Percentiles rank a stretch among this genome's conserved stretches.
phyloP scores from a whole-genome alignment of 2,888 invertebrate genomes.

The Sinentomon sp. region DNA sequence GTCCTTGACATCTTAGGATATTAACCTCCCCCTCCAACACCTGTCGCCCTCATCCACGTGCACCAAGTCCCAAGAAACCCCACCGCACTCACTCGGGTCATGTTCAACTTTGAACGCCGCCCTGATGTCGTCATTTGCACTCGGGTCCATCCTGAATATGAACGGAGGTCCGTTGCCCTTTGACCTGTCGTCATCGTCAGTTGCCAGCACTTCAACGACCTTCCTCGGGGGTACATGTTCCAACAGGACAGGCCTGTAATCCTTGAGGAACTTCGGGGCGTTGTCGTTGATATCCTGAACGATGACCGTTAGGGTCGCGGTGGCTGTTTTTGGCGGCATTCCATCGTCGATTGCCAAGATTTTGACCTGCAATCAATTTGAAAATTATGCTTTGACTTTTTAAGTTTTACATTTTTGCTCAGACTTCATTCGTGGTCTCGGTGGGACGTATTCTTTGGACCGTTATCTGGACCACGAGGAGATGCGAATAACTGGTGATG shows the following conservation, averaged over 20 bases:
- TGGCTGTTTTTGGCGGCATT: conserved; percentile 71
- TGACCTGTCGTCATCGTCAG: conserved; percentile 75
- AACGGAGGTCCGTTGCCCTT: conserved; percentile 93
- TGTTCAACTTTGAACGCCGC: conserved; percentile 89
- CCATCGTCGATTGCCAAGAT: conserved; percentile 87
- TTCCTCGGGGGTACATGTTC: conserved; percentile 66
- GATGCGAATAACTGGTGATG: no score
- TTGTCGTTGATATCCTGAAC: conserved; percentile 89
- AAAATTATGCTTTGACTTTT: no score
- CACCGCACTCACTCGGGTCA: conserved; percentile 47
- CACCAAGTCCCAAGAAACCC: not conserved
- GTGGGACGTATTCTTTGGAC: no score
- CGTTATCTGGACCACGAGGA: no score
- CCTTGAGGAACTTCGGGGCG: conserved; percentile 72
- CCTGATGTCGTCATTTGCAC: conserved; percentile 72
- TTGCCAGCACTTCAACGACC: conserved; percentile 72
- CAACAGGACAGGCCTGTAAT: conserved; percentile 69
- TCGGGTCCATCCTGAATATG: conserved; percentile 72
- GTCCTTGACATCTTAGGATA: no score
- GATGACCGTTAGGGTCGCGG: conserved; percentile 73
- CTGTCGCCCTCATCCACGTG: not conserved
- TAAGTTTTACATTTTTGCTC: no score
- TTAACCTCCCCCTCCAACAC: no score
- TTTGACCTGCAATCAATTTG: conserved; percentile 37
- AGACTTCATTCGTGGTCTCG: no score